Conservation (phyloP, 2,797 vertebrate genomes). For the Catharus ustulatus region DNA sequence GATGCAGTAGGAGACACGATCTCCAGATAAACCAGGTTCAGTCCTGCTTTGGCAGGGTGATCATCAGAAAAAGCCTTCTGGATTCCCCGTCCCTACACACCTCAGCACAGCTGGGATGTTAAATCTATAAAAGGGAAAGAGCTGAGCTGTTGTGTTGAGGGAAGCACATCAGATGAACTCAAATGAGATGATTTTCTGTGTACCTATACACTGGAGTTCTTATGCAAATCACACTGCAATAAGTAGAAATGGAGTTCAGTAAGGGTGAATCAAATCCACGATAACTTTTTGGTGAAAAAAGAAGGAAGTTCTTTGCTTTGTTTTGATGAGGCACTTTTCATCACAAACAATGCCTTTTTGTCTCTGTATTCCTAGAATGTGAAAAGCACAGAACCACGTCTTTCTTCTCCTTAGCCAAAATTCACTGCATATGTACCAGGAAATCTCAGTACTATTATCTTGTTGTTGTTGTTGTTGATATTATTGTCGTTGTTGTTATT, state of each 20-base stretch:
- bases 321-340: background rate
- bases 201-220: background rate
- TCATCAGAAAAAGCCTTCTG: background rate
- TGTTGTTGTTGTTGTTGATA: background rate
- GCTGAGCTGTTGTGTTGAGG: background rate
- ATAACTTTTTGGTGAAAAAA: background rate
- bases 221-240: background rate
- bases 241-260: background rate
- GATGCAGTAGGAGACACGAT: background rate
- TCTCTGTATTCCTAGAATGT: background rate
- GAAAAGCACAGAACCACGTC: background rate
- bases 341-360: background rate
- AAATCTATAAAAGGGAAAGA: background rate
- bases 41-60: background rate
- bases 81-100: background rate
- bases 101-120: background rate
- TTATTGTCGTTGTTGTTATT: background rate
- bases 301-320: background rate
- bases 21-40: background rate
- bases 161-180: background rate
- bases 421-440: background rate
- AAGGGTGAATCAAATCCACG: background rate
- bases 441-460: background rate
- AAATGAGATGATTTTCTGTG: background rate
- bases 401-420: background rate